Base-by-base conservation (phyloP, 1,140 invertebrate species). In the Nautilus pompilius region DNA sequence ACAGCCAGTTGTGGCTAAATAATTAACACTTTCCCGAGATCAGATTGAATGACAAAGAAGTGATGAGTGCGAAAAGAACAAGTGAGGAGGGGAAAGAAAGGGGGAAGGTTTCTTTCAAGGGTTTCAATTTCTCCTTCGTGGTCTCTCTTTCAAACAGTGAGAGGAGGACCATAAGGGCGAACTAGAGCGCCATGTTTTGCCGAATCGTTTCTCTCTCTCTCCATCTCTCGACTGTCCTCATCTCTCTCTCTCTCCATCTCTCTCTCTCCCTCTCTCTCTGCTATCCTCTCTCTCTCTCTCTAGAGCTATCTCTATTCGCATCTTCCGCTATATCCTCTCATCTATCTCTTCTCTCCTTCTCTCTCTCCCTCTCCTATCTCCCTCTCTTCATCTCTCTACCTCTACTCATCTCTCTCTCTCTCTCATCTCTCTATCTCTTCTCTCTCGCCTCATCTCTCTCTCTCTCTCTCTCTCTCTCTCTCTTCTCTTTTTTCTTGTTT, bases 401-500 rank as follows among this genome's bases (percentile, higher is more conserved):
- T 46, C 45, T 3, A 5, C 13, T 13, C 13, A 5, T 13, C 45
- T 46, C 45, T 46, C 45, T 46, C 45, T 46, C 13, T 46, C n/a
- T 46, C 45, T 46, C 3, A 20, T 3, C 24, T 3, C 24, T 13
- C 24, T 20, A 20, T 22, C 24, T 4, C 24, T 3, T 46, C 3
- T 46, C 45, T 46, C 3, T 46, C 45, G n/a, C 3, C 3, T 22
- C 2, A 17, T 46, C 45, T 46, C 45, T 46, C 45, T 46, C 45
- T 46, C 45, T 46, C 45, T 46, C 45, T 46, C 45, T 46, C 45
- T 46, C 45, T 46, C 45, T 46, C 45, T 46, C 45, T 46, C 13
- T 46, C 45, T 46, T 22, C 13, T 13, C 13, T 13, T n/a, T n/a
- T n/a, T n/a, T 41, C n/a, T 10, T 10, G 8, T n/a, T 41, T 41